Evolutionary conservation across 2,888 invertebrate species (phyloP), one percentile per base, ranked within the genome.

Genomic region (Creontiades dilutus): DNA sequence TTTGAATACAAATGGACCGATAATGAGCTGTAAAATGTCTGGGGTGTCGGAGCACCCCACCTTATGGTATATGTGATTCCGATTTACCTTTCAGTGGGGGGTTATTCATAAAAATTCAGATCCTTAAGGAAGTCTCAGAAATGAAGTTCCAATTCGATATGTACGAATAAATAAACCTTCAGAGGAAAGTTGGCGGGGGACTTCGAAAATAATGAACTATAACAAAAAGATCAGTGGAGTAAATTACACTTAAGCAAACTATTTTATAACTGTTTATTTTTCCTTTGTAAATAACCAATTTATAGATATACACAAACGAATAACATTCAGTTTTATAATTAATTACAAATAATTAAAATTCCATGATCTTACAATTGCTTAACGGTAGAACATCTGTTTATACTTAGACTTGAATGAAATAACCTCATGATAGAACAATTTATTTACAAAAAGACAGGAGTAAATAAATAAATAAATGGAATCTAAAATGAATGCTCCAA

Each of bases 271-370:
- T 78, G 78, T 78, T 78, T 78, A 78, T 85, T 85, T 85, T 61
- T 85, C 28, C 48, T 85, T 85, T 52, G 85, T 57, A 57, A 85
- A 85, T 61, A 85, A 85, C 85, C 85, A 85, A 85, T 57, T 78
- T 37, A 61, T 85, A 85, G 85, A 85, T 37, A 61, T 61, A 85
- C 57, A 85, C 85, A 85, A 85, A 85, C 85, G 85, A 52, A 85
- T 85, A 85, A 85, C 85, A 85, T 85, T 85, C 37, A 85, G 68
- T 85, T 61, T 37, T 85, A 85, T 85, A 85, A 61, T 85, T 7
- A 85, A 28, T 52, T 85, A 61, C 27, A 85, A 84, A 68, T 85
- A 85, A 85, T 85, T 19, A 37, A 85, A 85, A 85, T 85, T 85
- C 78, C 57, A 61, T 85, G 57, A 85, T 23, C 52, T 1, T 28